These are phyloP conservation scores for Cuniculus paca DNA, from an alignment of 2,797 vertebrate species.

Conservation along the genomic window DNA sequence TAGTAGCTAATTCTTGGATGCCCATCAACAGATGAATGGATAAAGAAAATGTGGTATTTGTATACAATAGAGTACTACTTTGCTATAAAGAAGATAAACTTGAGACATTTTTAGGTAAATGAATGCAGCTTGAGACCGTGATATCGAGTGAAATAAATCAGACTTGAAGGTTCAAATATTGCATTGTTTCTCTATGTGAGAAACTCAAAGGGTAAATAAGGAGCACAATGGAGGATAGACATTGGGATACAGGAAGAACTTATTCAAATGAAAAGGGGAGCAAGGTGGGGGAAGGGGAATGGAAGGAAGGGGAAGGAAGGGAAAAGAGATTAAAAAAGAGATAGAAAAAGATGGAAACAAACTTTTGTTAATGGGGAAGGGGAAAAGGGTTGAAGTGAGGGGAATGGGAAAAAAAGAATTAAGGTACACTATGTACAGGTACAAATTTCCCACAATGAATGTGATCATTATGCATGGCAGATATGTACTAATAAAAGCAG, in stretches of 20 bases:
- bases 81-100: too few species aligned
- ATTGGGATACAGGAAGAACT: neutral
- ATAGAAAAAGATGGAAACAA: neutral
- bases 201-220: neutral
- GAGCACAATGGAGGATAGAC: neutral
- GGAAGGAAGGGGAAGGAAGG: neutral
- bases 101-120: neutral
- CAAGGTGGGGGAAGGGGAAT: neutral
- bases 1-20: too few species aligned
- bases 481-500: neutral
- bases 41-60: too few species aligned
- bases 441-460: neutral
- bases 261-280: neutral
- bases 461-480: neutral
- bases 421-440: neutral
- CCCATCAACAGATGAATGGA: too few species aligned
- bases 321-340: neutral
- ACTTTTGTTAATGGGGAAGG: neutral
- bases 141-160: neutral
- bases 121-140: neutral
- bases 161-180: neutral
- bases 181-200: neutral
- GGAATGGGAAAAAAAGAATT: neutral
- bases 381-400: neutral
- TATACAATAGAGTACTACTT: too few species aligned